Evolutionary conservation across 2,113 vertebrate species (phyloP).

Genomic region (Gallinago jamesoni): DNA sequence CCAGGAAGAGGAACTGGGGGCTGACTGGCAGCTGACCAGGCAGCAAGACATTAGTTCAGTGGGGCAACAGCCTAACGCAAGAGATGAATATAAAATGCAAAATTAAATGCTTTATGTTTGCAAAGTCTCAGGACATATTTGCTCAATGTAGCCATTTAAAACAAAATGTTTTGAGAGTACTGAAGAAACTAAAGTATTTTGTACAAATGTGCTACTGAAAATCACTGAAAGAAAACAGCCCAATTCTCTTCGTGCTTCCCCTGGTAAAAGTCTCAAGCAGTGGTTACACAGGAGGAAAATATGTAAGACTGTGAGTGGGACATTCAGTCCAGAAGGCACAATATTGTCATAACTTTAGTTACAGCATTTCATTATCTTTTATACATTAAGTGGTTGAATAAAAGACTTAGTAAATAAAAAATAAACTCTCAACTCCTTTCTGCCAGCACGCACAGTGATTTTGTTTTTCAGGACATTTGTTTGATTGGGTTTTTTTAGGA

Average conservation of each 20-base stretch:
- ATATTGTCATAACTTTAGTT: not conserved
- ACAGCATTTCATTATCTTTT: not conserved
- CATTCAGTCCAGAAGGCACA: not conserved
- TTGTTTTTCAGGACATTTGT: not conserved
- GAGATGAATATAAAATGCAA: not conserved
- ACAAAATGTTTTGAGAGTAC: not conserved
- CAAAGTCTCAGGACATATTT: not conserved
- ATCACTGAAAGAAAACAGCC: not conserved
- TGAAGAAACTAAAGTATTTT: not conserved
- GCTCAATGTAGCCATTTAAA: not conserved
- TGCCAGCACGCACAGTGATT: not conserved
- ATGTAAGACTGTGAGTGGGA: not conserved
- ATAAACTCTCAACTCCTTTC: not conserved
- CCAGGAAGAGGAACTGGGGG: not conserved
- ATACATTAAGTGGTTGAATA: not conserved
- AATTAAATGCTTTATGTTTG: not conserved
- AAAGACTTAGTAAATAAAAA: not conserved
- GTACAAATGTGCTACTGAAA: not conserved
- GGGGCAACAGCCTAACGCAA: not conserved
- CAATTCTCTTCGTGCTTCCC: not conserved
- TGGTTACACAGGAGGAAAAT: not conserved
- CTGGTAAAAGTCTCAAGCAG: not conserved
- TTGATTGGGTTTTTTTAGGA: not conserved
- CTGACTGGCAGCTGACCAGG: not conserved
- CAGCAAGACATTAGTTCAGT: not conserved